A percentile compares a stretch with the other conserved stretches of the same genome.
Evolutionary conservation across 2,888 invertebrate species (phyloP).

Genomic region (Oscheius myriophilus): DNA sequence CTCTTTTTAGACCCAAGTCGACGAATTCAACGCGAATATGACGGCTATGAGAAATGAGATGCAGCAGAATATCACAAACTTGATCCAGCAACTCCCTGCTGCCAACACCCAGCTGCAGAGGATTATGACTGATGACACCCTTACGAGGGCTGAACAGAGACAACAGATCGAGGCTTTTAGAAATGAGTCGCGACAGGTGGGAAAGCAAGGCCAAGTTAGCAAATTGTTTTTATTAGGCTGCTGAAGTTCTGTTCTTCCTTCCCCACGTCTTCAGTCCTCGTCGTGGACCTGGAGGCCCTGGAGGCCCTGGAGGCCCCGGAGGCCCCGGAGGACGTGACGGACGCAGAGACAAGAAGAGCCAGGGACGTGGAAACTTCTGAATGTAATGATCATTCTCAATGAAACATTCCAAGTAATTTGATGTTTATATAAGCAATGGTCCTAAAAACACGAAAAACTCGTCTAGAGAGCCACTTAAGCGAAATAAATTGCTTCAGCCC

Average conservation of each 20-base stretch:
- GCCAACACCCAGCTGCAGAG: constrained; percentile 31
- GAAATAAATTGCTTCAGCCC: too few relatives aligned
- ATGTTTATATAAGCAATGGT: too few relatives aligned
- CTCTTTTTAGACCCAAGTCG: constrained; percentile 35
- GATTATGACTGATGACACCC: constrained; percentile 38
- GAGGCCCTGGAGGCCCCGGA: constrained; percentile 21
- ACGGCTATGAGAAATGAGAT: constrained; percentile 36
- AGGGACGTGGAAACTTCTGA: background rate
- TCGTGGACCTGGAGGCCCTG: constrained; percentile 5
- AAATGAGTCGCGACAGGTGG: constrained; percentile 30
- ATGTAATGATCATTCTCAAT: too few relatives aligned
- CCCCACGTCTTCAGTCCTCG: constrained; percentile 28
- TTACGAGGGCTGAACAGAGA: constrained; percentile 27
- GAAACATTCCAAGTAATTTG: too few relatives aligned
- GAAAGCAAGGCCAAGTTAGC: background rate
- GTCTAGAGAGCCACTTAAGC: too few relatives aligned
- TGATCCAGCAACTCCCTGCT: constrained; percentile 36
- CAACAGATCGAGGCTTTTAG: constrained; percentile 36
- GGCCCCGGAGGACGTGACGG: constrained; percentile 30
- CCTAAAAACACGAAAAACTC: too few relatives aligned
- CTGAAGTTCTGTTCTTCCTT: constrained; percentile 38
- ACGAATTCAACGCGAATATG: constrained; percentile 38
- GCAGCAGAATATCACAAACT: constrained; percentile 36
- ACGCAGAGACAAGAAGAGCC: constrained; percentile 19
- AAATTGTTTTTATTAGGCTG: constrained; percentile 18